Evolutionary conservation across 2,888 invertebrate species (phyloP).

Genomic region (Gryllus longicercus): DNA sequence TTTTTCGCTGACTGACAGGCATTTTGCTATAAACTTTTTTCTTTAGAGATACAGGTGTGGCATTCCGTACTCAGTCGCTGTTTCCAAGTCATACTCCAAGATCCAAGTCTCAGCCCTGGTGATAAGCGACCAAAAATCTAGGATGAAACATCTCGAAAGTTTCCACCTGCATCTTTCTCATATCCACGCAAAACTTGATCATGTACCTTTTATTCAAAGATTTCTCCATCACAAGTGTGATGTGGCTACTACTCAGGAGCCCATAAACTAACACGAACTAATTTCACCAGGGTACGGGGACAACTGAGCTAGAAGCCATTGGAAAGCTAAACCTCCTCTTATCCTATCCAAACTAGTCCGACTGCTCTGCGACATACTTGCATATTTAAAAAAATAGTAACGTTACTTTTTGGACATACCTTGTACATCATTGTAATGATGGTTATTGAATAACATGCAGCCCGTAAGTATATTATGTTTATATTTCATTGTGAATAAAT

Average conservation of each 20-base stretch:
- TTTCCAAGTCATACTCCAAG: background rate
- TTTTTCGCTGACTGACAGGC: too few species aligned
- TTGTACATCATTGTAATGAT: background rate
- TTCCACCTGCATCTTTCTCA: background rate
- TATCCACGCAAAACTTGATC: background rate
- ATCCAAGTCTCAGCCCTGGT: background rate
- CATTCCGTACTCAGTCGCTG: background rate
- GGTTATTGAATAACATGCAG: too few species aligned
- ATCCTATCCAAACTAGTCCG: background rate
- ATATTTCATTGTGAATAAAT: too few species aligned
- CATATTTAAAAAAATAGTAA: background rate
- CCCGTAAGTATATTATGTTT: too few species aligned
- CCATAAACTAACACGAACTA: background rate
- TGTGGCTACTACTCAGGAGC: background rate
- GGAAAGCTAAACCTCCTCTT: too few species aligned
- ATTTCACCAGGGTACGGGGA: background rate
- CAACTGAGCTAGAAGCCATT: background rate
- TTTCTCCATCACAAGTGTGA: background rate
- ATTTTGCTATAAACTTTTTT: too few species aligned
- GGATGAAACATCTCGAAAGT: background rate
- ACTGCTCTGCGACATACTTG: background rate
- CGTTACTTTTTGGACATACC: background rate
- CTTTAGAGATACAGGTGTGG: background rate
- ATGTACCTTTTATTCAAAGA: background rate
- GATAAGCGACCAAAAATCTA: background rate